phyloP scores from a whole-genome alignment of 2,797 vertebrate species.

The Microctenopoma stevenorrisi region DNA sequence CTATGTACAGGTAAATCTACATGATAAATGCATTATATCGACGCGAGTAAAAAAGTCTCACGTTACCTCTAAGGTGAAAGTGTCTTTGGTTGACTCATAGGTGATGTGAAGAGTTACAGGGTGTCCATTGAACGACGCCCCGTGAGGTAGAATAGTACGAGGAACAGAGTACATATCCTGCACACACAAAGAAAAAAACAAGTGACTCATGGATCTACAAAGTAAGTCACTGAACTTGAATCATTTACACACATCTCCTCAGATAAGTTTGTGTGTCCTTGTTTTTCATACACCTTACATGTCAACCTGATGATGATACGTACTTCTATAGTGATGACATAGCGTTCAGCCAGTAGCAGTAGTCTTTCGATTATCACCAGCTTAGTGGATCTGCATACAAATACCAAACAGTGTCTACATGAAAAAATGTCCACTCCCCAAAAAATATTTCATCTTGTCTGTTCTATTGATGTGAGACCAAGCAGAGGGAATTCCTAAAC shows the following conservation, averaged over 20 bases:
- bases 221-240: not conserved
- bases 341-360: conserved; percentile 96
- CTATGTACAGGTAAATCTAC: conserved; percentile 6
- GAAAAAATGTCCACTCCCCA: not conserved
- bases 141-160: conserved; percentile 99
- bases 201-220: not conserved
- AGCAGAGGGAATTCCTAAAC: not conserved
- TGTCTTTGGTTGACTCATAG: conserved; percentile 99
- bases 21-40: not conserved
- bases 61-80: conserved; percentile 93
- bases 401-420: not conserved
- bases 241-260: too few relatives aligned
- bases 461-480: not conserved
- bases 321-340: conserved; percentile 99
- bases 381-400: conserved; percentile 91
- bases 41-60: not conserved
- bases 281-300: not conserved
- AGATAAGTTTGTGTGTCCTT: not conserved
- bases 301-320: not conserved
- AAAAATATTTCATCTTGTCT: not conserved
- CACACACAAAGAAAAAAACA: conserved; percentile 19
- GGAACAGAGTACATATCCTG: conserved; percentile 98
- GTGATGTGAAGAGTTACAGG: conserved; percentile 95
- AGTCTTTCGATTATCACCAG: conserved; percentile 98
- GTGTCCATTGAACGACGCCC: conserved; percentile 98